Base-by-base conservation (phyloP, 2,113 vertebrate species). In the Balaenoptera acutorostrata region DNA sequence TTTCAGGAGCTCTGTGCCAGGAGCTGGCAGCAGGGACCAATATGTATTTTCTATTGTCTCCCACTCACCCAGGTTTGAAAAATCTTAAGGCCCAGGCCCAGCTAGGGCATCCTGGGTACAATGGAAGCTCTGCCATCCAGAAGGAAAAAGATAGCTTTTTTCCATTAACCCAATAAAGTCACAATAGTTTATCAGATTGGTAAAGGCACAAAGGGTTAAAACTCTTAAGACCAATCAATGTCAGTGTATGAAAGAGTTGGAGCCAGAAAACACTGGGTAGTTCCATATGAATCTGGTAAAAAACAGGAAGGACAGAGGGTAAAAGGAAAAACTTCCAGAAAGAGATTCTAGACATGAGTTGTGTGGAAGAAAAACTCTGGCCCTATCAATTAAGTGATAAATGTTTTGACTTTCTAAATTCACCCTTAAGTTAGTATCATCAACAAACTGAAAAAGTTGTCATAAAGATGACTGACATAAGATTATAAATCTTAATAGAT, bases 361-460 rank as follows among this genome's bases (percentile, higher is more conserved):
- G 0, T 55, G 9, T 74, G 55, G 9, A 95, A 86, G 59, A 69
- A 36, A 95, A 92, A 61, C 25, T 93, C 29, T 83, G 90, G 15
- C 18, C 36, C 7, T 39, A 66, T 25, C 23, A 94, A 29, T 81
- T 71, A 88, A 74, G 21, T 27, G 92, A 3, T 87, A 39, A 94
- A 92, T 39, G 27, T 87, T 96, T 68, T 78, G 46, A 78, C 52
- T 96, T 84, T 52, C 39, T 90, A 80, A 96, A 72, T 71, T 66
- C 36, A 87, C 17, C 17, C 18, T 1, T 75, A 90, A 88, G 63
- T 90, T 85, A 71, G n/a, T 81, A 75, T 75, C 71, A 63, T 57
- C 33, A 92, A 86, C 25, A 68, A 74, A 82, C 8, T 92, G 68
- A 88, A 93, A 93, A 91, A 64, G 13, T 82, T 64, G 15, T 95